phyloP scores from a whole-genome alignment of 2,888 invertebrate species.

The Drepana falcataria region DNA sequence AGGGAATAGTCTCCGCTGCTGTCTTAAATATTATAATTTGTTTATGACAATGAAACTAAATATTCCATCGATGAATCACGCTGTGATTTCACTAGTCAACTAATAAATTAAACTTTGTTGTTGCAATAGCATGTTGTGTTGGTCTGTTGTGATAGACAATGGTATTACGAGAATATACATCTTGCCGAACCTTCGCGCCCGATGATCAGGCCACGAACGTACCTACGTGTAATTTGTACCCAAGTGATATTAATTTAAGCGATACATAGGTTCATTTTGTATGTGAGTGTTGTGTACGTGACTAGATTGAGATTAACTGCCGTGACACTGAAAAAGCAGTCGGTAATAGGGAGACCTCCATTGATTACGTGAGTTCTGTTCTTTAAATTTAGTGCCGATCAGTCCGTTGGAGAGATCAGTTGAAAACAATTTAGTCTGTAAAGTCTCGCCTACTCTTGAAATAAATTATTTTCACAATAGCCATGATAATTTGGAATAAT shows the following conservation, averaged over 20 bases:
- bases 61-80: slow-evolving; percentile 11
- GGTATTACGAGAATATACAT: slow-evolving; percentile 17
- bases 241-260: slow-evolving; percentile 77
- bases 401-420: slow-evolving; percentile 11
- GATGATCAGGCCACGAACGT: slow-evolving; percentile 21
- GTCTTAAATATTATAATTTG: neutral
- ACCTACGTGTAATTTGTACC: slow-evolving; percentile 39
- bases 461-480: too few relatives aligned
- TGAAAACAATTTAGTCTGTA: slow-evolving; percentile 31
- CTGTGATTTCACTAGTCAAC: slow-evolving; percentile 54
- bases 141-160: slow-evolving; percentile 31
- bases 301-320: slow-evolving; percentile 36
- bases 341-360: too few relatives aligned
- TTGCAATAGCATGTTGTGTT: slow-evolving; percentile 14
- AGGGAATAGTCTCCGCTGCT: slow-evolving; percentile 64
- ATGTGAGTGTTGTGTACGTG: slow-evolving; percentile 35
- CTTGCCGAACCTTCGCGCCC: slow-evolving; percentile 5
- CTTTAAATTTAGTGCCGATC: too few relatives aligned
- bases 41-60: neutral
- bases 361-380: too few relatives aligned
- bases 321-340: slow-evolving; percentile 20
- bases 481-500: too few relatives aligned
- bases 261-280: slow-evolving; percentile 66
- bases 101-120: slow-evolving; percentile 17
- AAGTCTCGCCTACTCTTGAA: too few relatives aligned